Percentiles rank a stretch among this genome's conserved stretches.
phyloP scores from a whole-genome alignment of 2,797 vertebrate species.

The Spinibarbus caldwelli region DNA sequence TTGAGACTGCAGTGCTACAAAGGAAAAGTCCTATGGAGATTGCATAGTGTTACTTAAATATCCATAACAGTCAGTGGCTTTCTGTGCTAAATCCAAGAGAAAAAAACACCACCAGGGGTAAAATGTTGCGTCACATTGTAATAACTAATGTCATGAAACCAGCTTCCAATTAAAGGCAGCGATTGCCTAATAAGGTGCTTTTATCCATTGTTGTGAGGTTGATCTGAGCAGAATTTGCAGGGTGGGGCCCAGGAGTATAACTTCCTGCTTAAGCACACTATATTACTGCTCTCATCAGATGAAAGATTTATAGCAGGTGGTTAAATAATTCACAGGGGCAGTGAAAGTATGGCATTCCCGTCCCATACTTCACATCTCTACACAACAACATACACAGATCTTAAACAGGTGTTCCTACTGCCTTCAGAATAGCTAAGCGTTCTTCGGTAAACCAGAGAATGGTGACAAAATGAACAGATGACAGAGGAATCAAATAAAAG shows the following conservation, averaged over 20 bases:
- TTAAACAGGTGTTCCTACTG: neutral
- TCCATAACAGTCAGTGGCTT: neutral
- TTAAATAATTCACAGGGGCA: constrained; percentile 61
- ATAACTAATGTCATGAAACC: constrained; percentile 14
- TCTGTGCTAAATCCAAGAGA: neutral
- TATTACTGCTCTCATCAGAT: constrained; percentile 56
- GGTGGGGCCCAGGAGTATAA: constrained; percentile 30
- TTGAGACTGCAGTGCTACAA: constrained; percentile 48
- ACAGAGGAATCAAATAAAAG: constrained; percentile 71
- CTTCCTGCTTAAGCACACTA: constrained; percentile 50
- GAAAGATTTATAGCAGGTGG: constrained; percentile 57
- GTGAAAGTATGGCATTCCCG: constrained; percentile 42
- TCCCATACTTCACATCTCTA: constrained; percentile 4
- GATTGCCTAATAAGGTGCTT: constrained; percentile 23
- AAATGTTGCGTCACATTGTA: neutral
- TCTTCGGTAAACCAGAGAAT: neutral
- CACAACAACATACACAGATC: neutral
- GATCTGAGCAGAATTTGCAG: constrained; percentile 39
- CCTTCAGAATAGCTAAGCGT: neutral
- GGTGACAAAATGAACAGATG: neutral
- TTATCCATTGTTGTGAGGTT: constrained; percentile 6
- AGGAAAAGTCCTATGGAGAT: constrained; percentile 13
- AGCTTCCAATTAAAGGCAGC: constrained; percentile 19
- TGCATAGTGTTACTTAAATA: neutral
- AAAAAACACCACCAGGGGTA: neutral